Conservation (phyloP, 2,113 vertebrate genomes). For the Etheostoma spectabile region DNA sequence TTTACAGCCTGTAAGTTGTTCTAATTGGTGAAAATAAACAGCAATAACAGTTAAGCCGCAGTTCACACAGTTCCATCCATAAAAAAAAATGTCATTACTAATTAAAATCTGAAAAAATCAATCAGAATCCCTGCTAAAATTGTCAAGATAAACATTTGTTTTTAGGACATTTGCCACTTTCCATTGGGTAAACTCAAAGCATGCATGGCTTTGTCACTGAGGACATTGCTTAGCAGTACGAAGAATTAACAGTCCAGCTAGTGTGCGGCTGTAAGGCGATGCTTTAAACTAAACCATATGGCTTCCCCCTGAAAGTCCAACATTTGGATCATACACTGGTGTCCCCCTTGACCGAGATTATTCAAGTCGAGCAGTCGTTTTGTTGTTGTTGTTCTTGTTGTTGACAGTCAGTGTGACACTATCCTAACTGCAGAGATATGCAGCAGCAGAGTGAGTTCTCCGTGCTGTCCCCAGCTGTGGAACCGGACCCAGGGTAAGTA, state of each 20-base stretch:
- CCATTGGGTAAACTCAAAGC: background rate
- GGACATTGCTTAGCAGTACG: background rate
- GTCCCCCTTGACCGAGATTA: no score
- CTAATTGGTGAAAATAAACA: conserved; percentile 18
- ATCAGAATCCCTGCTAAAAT: background rate
- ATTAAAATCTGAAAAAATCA: background rate
- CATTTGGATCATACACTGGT: no score
- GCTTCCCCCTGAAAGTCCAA: no score
- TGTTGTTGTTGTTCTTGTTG: no score
- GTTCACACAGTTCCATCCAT: background rate
- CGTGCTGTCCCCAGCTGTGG: no score
- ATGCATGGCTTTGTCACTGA: background rate
- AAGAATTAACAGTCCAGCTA: background rate
- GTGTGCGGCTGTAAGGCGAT: background rate
- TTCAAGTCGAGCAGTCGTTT: no score
- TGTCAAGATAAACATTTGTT: background rate
- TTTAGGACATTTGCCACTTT: background rate
- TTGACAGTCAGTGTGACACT: no score
- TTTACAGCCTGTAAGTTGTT: conserved; percentile 7
- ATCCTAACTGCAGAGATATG: no score
- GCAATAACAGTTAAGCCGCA: background rate
- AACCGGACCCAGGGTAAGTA: no score
- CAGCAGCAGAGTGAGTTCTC: no score
- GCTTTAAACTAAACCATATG: background rate
- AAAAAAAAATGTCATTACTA: conserved; percentile 14